Base-by-base conservation (phyloP, 2,113 vertebrate species). In the Myodes glareolus region DNA sequence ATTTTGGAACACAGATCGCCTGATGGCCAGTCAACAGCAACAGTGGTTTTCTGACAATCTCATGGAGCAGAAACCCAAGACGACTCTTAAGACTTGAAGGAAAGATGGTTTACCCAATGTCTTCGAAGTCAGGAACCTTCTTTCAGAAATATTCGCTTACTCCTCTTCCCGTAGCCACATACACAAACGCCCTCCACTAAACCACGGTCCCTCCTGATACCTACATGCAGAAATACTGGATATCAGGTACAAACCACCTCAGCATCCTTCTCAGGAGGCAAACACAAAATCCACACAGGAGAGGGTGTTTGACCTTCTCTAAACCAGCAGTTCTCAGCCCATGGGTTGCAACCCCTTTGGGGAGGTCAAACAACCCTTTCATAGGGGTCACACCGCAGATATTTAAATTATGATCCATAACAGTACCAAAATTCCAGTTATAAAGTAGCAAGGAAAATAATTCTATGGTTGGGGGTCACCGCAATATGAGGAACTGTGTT, bases 191-290 rank as follows among this genome's bases (percentile, higher is more conserved):
- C 90, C 97, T 93, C 97, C 91, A 97, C 8, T 4, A 23, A 23
- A 94, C 98, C 95, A 97, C 88, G 97, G 98, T 95, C 92, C 94
- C 80, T 82, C 77, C 78, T 95, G 75, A 94, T 93, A 97, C 75
- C 96, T 96, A 67, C 70, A 70, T 52, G 97, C 81, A 91, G 42
- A 89, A 85, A 87, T 12, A 76, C 19, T 42, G 5, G 47, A 52
- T 11, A 82, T 58, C 12, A 92, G 25, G 47, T 39, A 68, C 36
- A 0, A 92, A 96, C 92, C 27, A 11, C 61, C 2, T n/a, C 47
- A 68, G 19, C 45, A 93, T 91, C 92, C 14, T 94, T 92, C 93
- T 73, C 39, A 82, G 21, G 39, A 29, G 5, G 0, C 84, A 4
- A 97, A 45, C 33, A 61, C 92, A 92, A 86, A 92, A 70, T 36